Evolutionary conservation across 2,888 invertebrate species (phyloP).

Genomic region (Leptothorax acervorum): DNA sequence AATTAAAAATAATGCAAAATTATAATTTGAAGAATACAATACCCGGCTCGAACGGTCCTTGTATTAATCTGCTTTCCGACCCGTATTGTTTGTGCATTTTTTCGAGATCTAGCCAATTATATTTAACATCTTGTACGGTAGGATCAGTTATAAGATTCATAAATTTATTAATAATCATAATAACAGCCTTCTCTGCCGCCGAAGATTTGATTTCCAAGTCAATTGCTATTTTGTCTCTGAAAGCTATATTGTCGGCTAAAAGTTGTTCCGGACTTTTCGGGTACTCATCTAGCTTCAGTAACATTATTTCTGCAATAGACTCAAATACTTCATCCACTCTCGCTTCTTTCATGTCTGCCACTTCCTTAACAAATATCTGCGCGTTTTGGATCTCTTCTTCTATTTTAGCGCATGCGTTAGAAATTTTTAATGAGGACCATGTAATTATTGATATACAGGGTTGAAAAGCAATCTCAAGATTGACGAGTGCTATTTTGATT

Average conservation of each 20-base stretch:
- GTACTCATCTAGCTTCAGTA: constrained; percentile 88
- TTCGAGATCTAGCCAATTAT: constrained; percentile 89
- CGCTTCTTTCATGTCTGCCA: constrained; percentile 92
- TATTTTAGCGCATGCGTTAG: constrained; percentile 88
- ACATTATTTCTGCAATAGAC: constrained; percentile 88
- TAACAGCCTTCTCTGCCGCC: constrained; percentile 92
- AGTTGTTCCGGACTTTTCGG: constrained; percentile 89
- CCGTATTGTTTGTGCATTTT: constrained; percentile 88
- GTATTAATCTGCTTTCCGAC: constrained; percentile 86
- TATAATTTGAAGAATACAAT: constrained; percentile 50
- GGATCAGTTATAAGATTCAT: constrained; percentile 88
- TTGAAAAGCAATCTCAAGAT: constrained; percentile 90
- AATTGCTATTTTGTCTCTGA: constrained; percentile 86
- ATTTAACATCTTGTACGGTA: constrained; percentile 87
- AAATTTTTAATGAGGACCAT: constrained; percentile 93
- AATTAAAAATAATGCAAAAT: neutral
- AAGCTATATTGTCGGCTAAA: constrained; percentile 88
- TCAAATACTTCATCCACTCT: constrained; percentile 90
- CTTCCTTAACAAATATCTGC: constrained; percentile 89
- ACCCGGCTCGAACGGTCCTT: constrained; percentile 88
- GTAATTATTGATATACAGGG: constrained; percentile 92
- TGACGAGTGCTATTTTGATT: constrained; percentile 89
- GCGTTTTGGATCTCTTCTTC: constrained; percentile 88
- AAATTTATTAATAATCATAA: constrained; percentile 92
- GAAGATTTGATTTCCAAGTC: constrained; percentile 88